A percentile compares a stretch with the other conserved stretches of the same genome.
These are phyloP conservation scores for Cheilosia scutellata DNA, from an alignment of 2,888 invertebrate species.

Conservation along the genomic window DNA sequence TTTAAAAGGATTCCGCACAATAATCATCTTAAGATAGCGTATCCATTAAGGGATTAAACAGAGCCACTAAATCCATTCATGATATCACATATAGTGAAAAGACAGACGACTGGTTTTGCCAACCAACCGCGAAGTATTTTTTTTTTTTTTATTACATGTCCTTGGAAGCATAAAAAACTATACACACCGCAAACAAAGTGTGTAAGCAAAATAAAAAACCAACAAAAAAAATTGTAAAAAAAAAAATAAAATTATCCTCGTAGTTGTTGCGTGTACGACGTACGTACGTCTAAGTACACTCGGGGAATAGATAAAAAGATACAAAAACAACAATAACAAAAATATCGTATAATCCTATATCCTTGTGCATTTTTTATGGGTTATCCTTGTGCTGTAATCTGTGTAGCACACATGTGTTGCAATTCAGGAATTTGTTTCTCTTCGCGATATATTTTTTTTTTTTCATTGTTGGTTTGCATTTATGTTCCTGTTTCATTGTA, in stretches of 20 bases:
- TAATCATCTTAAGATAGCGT: slow-evolving; percentile 73
- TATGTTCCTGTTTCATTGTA: slow-evolving; percentile 27
- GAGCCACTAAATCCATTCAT: slow-evolving; percentile 70
- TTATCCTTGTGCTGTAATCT: slow-evolving; percentile 48
- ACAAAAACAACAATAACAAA: slow-evolving; percentile 16
- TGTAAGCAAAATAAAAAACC: slow-evolving; percentile 26
- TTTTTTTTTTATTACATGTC: slow-evolving; percentile 45
- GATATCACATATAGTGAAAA: slow-evolving; percentile 31
- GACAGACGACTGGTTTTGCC: slow-evolving; percentile 17
- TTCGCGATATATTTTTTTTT: slow-evolving; percentile 17
- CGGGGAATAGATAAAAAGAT: slow-evolving; percentile 18
- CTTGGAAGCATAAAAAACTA: slow-evolving; percentile 56
- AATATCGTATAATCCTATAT: slow-evolving; percentile 59
- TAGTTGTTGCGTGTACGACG: slow-evolving; percentile 29
- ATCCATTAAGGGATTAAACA: slow-evolving; percentile 75
- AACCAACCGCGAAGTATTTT: slow-evolving; percentile 17
- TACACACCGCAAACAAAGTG: slow-evolving; percentile 39
- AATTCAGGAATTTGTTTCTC: slow-evolving; percentile 17
- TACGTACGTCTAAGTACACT: slow-evolving; percentile 46
- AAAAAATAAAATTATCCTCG: slow-evolving; percentile 54
- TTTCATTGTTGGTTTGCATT: background rate
- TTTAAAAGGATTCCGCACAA: slow-evolving; percentile 65
- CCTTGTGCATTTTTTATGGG: slow-evolving; percentile 74
- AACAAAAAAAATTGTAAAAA: slow-evolving; percentile 29
- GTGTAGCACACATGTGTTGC: slow-evolving; percentile 58